Evolutionary conservation across 2,888 invertebrate species (phyloP), one percentile per base, ranked within the genome.

Genomic region (Ptilodon capucinus): DNA sequence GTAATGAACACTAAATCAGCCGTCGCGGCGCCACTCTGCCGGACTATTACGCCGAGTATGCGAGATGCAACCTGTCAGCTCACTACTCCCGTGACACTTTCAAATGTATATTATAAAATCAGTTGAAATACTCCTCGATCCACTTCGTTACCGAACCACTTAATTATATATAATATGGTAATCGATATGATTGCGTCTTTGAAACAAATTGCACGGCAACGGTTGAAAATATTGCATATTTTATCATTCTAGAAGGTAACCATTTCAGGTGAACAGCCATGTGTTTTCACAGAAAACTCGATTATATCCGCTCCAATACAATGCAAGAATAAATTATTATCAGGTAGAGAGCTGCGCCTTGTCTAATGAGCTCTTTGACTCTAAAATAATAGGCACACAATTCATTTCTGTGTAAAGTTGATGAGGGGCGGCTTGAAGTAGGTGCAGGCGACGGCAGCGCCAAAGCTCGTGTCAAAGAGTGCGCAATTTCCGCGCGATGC

Each of bases 1-100:
- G 53, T 50, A 56, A 52, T 48, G 16, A 51, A 56, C 48, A 40
- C 23, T 48, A 47, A 58, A 56, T 42, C 21, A 34, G 34, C 16
- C 16, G 16, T 34, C 34, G 6, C 11, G 11, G 8, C 30, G 30
- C 7, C 23, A 25, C 23, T 25, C 30, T n/a, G n/a, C 13, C 13
- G 13, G 2, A 3, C n/a, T 13, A n/a, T 13, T n/a, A 30, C 3
- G 13, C 30, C 1, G 13, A 34, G 17, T 2, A 11, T 11, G 18
- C 5, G 35, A 35, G 18, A 35, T 7, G 35, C 11, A 35, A 35
- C 18, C n/a, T n/a, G n/a, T n/a, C n/a, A n/a, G n/a, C n/a, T n/a
- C n/a, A n/a, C n/a, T n/a, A n/a, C n/a, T n/a, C n/a, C n/a, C n/a
- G n/a, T n/a, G n/a, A n/a, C n/a, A n/a, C n/a, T n/a, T n/a, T n/a